Evolutionary conservation across 2,888 invertebrate genomes (phyloP).

Genomic region (Bruchidius siliquastri): DNA sequence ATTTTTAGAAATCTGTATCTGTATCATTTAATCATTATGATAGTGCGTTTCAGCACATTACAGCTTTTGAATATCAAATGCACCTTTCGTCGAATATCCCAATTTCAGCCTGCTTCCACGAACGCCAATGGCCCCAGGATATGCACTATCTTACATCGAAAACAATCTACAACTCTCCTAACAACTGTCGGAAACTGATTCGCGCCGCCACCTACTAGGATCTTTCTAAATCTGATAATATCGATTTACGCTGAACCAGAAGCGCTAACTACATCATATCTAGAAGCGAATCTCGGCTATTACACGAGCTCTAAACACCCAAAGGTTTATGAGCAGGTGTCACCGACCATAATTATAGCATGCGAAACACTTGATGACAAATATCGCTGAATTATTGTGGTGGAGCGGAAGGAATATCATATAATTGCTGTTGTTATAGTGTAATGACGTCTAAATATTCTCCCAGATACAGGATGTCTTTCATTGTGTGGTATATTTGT

Average conservation of each 20-base stretch:
- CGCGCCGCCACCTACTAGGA: background rate
- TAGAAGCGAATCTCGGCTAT: background rate
- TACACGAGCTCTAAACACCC: background rate
- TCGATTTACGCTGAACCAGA: background rate
- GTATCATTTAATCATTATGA: no score
- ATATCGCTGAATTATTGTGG: background rate
- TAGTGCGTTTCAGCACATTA: no score
- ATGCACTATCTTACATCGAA: background rate
- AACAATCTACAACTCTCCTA: background rate
- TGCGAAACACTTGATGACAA: background rate
- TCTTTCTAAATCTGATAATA: background rate
- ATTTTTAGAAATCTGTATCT: no score
- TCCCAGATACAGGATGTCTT: background rate
- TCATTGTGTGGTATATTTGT: no score
- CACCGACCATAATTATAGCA: background rate
- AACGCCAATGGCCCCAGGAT: background rate
- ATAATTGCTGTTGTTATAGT: background rate
- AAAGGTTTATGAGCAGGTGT: background rate
- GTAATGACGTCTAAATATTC: background rate
- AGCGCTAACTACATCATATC: background rate
- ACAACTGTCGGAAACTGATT: background rate
- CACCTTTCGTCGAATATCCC: no score
- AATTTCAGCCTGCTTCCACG: no score
- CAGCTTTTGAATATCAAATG: no score
- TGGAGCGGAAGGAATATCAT: background rate